phyloP scores from a whole-genome alignment of 2,888 invertebrate species.

The Drosophila dives region DNA sequence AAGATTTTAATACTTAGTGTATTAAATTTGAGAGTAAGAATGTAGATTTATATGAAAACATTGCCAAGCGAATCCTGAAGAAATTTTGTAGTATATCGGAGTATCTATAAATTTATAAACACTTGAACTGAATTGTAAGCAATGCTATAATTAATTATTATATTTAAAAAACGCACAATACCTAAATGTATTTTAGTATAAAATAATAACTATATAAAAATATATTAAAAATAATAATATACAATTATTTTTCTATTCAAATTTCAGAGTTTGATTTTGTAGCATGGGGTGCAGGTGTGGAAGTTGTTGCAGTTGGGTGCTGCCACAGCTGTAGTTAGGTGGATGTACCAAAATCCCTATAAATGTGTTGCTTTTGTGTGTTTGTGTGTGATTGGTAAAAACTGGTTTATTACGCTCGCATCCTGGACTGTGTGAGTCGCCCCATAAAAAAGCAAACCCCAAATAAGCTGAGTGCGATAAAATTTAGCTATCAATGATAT shows the following conservation, averaged over 20 bases:
- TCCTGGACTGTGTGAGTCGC: conserved; percentile 37
- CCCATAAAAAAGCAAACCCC: conserved; percentile 25
- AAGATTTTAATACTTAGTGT: not conserved
- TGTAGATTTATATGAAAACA: not conserved
- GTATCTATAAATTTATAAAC: not conserved
- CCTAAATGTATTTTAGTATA: not conserved
- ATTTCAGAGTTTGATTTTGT: not conserved
- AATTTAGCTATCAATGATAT: conserved; percentile 33
- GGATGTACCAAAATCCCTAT: conserved; percentile 15
- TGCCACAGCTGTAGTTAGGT: not conserved
- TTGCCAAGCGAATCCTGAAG: not conserved
- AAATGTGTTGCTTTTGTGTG: not conserved
- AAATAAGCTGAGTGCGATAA: conserved; percentile 44
- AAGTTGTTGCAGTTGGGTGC: conserved; percentile 7
- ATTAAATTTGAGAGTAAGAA: not conserved
- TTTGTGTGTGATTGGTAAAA: conserved; percentile 14
- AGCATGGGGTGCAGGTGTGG: not conserved
- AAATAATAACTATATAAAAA: too few species aligned
- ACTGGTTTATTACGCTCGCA: conserved; percentile 38
- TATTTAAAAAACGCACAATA: not conserved
- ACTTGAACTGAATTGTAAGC: too few species aligned
- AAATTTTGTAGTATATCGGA: not conserved
- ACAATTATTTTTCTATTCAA: not conserved
- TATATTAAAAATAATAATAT: not conserved
- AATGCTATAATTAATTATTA: too few species aligned